Evolutionary conservation across 2,888 invertebrate genomes (phyloP), one percentile per base, ranked within the genome.

Genomic region (Myathropa florea): DNA sequence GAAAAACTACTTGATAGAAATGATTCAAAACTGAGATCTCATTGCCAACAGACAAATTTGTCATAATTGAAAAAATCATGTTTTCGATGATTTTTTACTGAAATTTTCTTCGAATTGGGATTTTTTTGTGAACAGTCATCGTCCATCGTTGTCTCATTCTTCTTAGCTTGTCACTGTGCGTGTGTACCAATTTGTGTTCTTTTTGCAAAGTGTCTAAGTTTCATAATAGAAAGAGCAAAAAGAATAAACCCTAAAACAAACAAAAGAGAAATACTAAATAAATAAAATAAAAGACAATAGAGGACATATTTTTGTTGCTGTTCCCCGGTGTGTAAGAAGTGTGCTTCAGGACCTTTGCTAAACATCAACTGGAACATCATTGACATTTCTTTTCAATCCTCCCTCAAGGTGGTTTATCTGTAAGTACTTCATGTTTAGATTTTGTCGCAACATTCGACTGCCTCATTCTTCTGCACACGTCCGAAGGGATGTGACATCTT

Each of bases 301-400:
- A 36, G 53, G 36, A 53, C 30, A 64, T 71, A 39, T n/a, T 39
- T 6, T 39, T 7, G 46, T 18, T 46, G 18, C 7, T 18, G 46
- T 46, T n/a, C n/a, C n/a, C n/a, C 18, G 46, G 30, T 33, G 33
- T 33, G 33, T 12, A 33, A 12, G 12, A 12, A 33, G 33, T 33
- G 33, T 33, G 33, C 33, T 33, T 33, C 33, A 33, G 33, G 33
- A 33, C 33, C 33, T 33, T 33, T 33, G 33, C 33, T 18, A 46
- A 64, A 12, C 68, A 61, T 21, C 24, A 33, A 46, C 18, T 65
- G 12, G 18, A 33, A 67, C 36, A 59, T 39, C 46, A 36, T 53
- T 68, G 68, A 63, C 63, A 78, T 65, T 80, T 75, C 84, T 87
- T 88, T 89, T 89, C 89, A 73, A 64, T 71, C 30, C 59, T 18